phyloP scores from a whole-genome alignment of 2,888 invertebrate genomes.

The Thereva unica region DNA sequence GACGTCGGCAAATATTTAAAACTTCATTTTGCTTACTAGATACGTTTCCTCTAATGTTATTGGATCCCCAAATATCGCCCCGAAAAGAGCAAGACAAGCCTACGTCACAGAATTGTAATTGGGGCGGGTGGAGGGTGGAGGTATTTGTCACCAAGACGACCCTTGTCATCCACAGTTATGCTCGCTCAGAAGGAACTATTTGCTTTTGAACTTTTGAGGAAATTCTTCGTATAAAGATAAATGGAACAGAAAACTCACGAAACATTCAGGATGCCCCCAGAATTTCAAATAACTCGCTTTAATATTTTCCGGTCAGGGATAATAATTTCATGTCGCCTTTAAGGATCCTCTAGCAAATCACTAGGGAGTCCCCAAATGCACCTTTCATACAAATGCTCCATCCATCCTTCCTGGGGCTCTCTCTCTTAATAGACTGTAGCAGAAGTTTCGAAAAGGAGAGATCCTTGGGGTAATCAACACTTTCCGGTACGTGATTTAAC shows the following conservation, averaged over 20 bases:
- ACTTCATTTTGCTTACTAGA: too few relatives aligned
- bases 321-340: too few relatives aligned
- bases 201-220: neutral
- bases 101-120: too few relatives aligned
- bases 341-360: neutral
- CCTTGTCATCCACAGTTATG: slow-evolving; percentile 17
- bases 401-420: slow-evolving; percentile 8
- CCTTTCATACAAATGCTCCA: slow-evolving; percentile 6
- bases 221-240: neutral
- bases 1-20: too few relatives aligned
- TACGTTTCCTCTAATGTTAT: too few relatives aligned
- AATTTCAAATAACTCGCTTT: slow-evolving; percentile 7
- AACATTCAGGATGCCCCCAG: slow-evolving; percentile 11
- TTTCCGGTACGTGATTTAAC: slow-evolving; percentile 23
- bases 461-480: slow-evolving; percentile 30
- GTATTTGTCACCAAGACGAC: neutral
- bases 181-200: neutral
- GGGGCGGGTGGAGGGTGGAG: too few relatives aligned
- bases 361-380: slow-evolving; percentile 11
- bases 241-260: slow-evolving; percentile 11
- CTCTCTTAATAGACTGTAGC: slow-evolving; percentile 5
- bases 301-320: neutral
- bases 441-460: neutral
- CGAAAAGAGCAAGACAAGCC: too few relatives aligned
- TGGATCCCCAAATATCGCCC: too few relatives aligned